Percentiles rank a stretch among this genome's conserved stretches.
phyloP scores from a whole-genome alignment of 1,140 invertebrate species.

The Diplogasteroides magnus region DNA sequence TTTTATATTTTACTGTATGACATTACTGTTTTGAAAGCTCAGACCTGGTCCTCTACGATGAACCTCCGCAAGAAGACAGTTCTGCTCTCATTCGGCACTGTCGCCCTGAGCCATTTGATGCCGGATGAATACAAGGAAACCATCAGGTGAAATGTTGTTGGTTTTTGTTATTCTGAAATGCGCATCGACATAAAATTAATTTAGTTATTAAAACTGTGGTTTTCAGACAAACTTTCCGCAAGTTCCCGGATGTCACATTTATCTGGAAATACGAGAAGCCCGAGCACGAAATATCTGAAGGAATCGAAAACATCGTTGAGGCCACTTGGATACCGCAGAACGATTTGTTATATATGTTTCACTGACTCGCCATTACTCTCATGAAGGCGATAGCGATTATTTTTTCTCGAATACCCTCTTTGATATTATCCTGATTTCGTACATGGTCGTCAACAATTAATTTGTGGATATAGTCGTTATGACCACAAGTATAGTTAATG shows the following conservation, averaged over 20 bases:
- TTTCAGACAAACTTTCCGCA: not conserved
- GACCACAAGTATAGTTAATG: no score
- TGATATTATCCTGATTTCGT: no score
- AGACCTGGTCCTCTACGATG: not conserved
- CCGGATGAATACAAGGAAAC: not conserved
- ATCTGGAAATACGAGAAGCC: slow-evolving; percentile 35
- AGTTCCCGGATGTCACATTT: slow-evolving; percentile 32
- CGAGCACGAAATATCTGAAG: slow-evolving; percentile 19
- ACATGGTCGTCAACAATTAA: no score
- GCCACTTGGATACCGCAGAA: slow-evolving; percentile 34
- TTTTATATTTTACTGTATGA: no score
- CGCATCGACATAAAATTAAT: not conserved
- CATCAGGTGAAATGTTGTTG: not conserved
- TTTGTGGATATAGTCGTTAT: no score
- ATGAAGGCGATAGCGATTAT: not conserved
- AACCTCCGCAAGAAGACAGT: not conserved
- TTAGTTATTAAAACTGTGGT: not conserved
- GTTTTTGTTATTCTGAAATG: not conserved
- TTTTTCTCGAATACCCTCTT: not conserved
- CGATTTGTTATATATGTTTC: slow-evolving; percentile 21
- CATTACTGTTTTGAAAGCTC: no score
- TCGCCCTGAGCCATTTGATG: not conserved
- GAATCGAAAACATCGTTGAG: slow-evolving; percentile 22
- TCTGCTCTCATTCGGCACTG: not conserved
- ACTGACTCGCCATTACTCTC: not conserved